phyloP scores from a whole-genome alignment of 2,888 invertebrate species.

The Eurytoma adleriae region DNA sequence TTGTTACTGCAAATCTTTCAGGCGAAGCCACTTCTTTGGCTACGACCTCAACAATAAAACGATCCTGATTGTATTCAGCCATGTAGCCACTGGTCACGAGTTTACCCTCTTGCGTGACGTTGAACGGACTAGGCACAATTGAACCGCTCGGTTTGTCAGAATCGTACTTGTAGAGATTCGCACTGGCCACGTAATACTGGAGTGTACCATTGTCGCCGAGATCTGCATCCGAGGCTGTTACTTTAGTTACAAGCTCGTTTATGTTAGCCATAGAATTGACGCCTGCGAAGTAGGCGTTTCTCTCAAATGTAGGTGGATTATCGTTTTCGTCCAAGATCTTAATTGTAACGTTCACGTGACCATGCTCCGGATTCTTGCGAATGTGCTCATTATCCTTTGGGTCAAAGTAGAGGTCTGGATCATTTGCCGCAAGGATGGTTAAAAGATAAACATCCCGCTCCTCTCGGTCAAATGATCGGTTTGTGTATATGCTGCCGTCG shows the following conservation, averaged over 20 bases:
- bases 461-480: constrained; percentile 90
- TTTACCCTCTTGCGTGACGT: constrained; percentile 84
- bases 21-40: constrained; percentile 90
- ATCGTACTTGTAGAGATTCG: constrained; percentile 88
- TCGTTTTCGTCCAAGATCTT: constrained; percentile 90
- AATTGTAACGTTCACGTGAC: constrained; percentile 85
- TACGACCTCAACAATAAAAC: constrained; percentile 89
- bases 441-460: constrained; percentile 84
- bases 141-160: constrained; percentile 88
- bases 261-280: constrained; percentile 87
- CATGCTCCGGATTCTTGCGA: constrained; percentile 78
- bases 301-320: constrained; percentile 86
- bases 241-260: constrained; percentile 85
- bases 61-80: constrained; percentile 92
- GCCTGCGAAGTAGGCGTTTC: constrained; percentile 83
- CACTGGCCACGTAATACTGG: constrained; percentile 88
- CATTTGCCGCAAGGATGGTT: constrained; percentile 89
- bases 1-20: constrained; percentile 85
- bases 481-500: constrained; percentile 88
- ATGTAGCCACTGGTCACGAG: constrained; percentile 88
- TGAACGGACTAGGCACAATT: constrained; percentile 92
- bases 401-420: constrained; percentile 84
- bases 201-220: constrained; percentile 89
- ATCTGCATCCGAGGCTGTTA: constrained; percentile 90
- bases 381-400: constrained; percentile 69